Evolutionary conservation across 2,113 vertebrate species (phyloP).

Genomic region (Hyperopisus bebe): DNA sequence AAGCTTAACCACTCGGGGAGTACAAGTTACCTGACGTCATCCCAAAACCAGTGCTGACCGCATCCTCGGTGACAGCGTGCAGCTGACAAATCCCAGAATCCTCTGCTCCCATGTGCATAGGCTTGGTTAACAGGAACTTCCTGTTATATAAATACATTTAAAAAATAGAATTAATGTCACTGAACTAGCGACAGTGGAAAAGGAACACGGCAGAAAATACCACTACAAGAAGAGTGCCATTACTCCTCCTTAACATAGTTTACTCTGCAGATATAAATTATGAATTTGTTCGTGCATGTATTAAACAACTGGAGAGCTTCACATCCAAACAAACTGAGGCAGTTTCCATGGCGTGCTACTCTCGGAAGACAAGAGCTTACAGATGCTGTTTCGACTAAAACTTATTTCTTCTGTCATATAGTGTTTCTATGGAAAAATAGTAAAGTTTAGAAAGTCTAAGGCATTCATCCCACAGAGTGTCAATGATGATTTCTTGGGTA

Average conservation of each 20-base stretch:
- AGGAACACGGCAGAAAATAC: neutral
- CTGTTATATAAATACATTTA: slow-evolving; percentile 49
- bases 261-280: slow-evolving; percentile 4
- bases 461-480: neutral
- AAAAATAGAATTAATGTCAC: neutral
- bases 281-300: neutral
- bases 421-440: neutral
- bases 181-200: neutral
- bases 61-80: slow-evolving; percentile 73
- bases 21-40: slow-evolving; percentile 61
- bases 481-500: neutral
- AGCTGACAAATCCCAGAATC: slow-evolving; percentile 77
- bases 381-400: neutral
- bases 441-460: neutral
- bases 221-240: neutral
- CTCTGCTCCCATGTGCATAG: slow-evolving; percentile 65
- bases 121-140: slow-evolving; percentile 89
- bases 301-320: neutral
- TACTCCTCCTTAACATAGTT: neutral
- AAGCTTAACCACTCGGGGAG: neutral
- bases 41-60: slow-evolving; percentile 69
- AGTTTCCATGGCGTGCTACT: slow-evolving; percentile 3
- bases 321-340: neutral
- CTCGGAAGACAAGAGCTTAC: neutral
- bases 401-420: neutral